Base-by-base conservation (phyloP, 2,888 invertebrate species). In the Melanargia galathea region DNA sequence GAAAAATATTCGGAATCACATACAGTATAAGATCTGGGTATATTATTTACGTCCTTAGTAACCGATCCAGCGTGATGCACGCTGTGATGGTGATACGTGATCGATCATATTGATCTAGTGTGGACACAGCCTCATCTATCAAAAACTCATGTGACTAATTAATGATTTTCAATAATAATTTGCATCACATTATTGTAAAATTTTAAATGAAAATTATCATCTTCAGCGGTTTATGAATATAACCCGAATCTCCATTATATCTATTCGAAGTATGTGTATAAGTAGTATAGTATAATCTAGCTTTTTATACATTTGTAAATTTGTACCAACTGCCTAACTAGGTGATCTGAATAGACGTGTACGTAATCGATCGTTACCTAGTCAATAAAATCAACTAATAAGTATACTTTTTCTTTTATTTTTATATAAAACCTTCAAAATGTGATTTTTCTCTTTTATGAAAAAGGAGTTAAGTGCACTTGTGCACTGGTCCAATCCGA, bases 321-420 rank as follows among this genome's bases (percentile, higher is more conserved):
- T 52, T 52, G 43, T 62, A 55, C 62, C 49, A 48, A 52, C 63
- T 72, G 68, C 65, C 66, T 69, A n/a, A n/a, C n/a, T n/a, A 67
- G 69, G 70, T 71, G 63, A 66, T 69, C 48, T 65, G 64, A 20
- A 57, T 65, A 62, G n/a, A 58, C n/a, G n/a, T n/a, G n/a, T n/a
- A n/a, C 48, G 62, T 64, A 70, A 76, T 76, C 43, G 43, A 76
- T 76, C 71, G 63, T 82, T 82, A 84, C 83, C 84, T 86, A 86
- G 86, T 86, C 85, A 87, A 84, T 87, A 86, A 87, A 75, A 63
- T 54, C 60, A 73, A 74, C 69, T 72, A 73, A 64, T 57, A 48
- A 54, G 20, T 18, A 48, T 55, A 60, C 52, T 55, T 61, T 10
- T 66, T 66, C 66, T 71, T 57, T 63, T 77, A 75, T 60, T 38